These are phyloP conservation scores for Melanotaenia maccullochi DNA, from an alignment of 2,797 vertebrate genomes.

Conservation along the genomic window DNA sequence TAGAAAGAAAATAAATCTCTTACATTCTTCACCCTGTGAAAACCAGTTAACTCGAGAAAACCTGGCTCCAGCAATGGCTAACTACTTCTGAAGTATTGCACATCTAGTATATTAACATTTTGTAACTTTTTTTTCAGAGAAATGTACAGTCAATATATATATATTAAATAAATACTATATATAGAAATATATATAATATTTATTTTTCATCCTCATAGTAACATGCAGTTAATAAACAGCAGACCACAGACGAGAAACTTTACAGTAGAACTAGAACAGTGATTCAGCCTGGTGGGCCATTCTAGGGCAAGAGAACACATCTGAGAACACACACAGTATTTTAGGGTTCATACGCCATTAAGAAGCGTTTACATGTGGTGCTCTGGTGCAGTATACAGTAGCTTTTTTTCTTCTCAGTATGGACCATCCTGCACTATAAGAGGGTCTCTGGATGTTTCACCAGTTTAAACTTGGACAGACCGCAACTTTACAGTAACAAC, in stretches of 20 bases:
- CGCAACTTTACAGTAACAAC: constrained; percentile 74
- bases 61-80: constrained; percentile 71
- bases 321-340: constrained; percentile 77
- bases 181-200: constrained; percentile 81
- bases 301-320: constrained; percentile 65
- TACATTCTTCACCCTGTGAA: constrained; percentile 70
- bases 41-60: constrained; percentile 54
- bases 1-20: constrained; percentile 48
- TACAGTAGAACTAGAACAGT: constrained; percentile 82
- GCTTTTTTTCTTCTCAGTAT: constrained; percentile 25
- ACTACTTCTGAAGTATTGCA: constrained; percentile 82
- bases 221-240: constrained; percentile 85
- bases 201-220: constrained; percentile 71
- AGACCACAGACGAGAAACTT: constrained; percentile 81
- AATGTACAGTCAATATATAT: constrained; percentile 83
- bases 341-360: constrained; percentile 62
- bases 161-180: constrained; percentile 83
- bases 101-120: constrained; percentile 83
- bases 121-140: constrained; percentile 63
- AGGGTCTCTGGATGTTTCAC: constrained; percentile 63
- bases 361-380: constrained; percentile 72
- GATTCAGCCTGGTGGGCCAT: constrained; percentile 62
- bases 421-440: constrained; percentile 44
- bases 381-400: constrained; percentile 57
- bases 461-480: constrained; percentile 70